Base-by-base conservation (phyloP, 2,797 vertebrate species). In the Pantherophis alleghaniensis region DNA sequence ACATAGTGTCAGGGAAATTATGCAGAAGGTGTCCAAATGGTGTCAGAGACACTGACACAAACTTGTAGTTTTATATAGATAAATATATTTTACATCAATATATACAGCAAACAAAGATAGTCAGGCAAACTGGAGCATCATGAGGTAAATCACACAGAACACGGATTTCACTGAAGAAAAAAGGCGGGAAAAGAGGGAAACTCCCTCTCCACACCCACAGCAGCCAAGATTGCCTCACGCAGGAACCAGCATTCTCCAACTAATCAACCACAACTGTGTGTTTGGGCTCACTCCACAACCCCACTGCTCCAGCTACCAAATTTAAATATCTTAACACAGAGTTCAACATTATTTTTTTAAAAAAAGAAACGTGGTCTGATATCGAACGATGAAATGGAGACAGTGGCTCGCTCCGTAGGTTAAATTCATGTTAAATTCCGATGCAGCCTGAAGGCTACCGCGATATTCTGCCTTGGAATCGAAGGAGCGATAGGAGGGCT, bases 391-490 rank as follows among this genome's bases (percentile, higher is more conserved):
- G 90, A 47, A 93, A 94, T 91, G 92, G 87, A 93, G 24, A 79
- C 88, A 87, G 32, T 4, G 69, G 83, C 61, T 92, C 86, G 91
- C 89, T 93, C 12, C 0, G 11, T 18, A 4, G 26, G 91, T 92
- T n/a, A n/a, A n/a, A n/a, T 94, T 95, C 69, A n/a, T 16, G 59
- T 87, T 96, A 94, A 0, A 2, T 90, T 94, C 42, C 10, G 60
- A 91, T n/a, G 57, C 24, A 95, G 91, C 94, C 92, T 93, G 56
- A 93, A 95, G 37, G 90, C 5, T 88, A 42, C 1, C 7, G 47
- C 24, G 16, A 12, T 93, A 74, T 92, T 93, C 94, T 95, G 94
- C 2, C 0, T 88, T 74, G 55, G 86, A 91, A 93, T 1, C 55
- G 32, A 37, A 94, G 13, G 12, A 3, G 2, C 92, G 51, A 93